Conservation (phyloP, 2,113 vertebrate genomes). For the Eublepharis macularius region DNA sequence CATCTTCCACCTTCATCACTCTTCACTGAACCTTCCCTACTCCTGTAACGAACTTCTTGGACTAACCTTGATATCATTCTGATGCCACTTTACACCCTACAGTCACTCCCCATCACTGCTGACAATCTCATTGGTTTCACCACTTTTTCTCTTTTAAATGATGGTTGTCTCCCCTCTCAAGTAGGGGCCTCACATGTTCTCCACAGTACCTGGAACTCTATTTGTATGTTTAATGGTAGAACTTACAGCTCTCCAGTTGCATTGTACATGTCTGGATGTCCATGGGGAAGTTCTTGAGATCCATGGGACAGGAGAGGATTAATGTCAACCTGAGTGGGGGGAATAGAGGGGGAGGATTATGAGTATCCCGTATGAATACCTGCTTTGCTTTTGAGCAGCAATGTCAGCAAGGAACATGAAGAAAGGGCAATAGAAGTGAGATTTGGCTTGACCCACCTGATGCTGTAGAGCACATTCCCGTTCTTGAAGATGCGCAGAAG, state of each 20-base stretch:
- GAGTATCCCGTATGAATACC: background rate
- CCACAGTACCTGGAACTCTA: background rate
- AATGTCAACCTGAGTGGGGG: slow-evolving; percentile 84
- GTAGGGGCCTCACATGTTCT: no score
- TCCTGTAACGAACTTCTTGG: background rate
- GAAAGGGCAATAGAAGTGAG: background rate
- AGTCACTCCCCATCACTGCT: no score
- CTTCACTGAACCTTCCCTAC: background rate
- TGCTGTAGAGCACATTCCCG: slow-evolving; percentile 92
- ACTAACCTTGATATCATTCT: background rate
- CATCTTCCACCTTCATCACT: background rate
- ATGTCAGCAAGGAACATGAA: no score
- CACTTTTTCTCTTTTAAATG: background rate
- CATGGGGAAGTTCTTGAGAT: slow-evolving; percentile 98
- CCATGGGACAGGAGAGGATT: slow-evolving; percentile 93
- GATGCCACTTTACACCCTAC: background rate
- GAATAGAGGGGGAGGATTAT: slow-evolving; percentile 13
- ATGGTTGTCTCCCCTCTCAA: no score
- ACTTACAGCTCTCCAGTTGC: slow-evolving; percentile 98
- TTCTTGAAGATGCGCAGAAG: slow-evolving; percentile 93
- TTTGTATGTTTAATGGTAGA: background rate
- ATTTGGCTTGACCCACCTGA: slow-evolving; percentile 75
- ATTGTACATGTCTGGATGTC: slow-evolving; percentile 95
- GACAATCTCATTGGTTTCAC: background rate
- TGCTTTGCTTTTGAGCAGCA: background rate